Evolutionary conservation across 2,113 vertebrate genomes (phyloP).

Genomic region (Polypterus senegalus): DNA sequence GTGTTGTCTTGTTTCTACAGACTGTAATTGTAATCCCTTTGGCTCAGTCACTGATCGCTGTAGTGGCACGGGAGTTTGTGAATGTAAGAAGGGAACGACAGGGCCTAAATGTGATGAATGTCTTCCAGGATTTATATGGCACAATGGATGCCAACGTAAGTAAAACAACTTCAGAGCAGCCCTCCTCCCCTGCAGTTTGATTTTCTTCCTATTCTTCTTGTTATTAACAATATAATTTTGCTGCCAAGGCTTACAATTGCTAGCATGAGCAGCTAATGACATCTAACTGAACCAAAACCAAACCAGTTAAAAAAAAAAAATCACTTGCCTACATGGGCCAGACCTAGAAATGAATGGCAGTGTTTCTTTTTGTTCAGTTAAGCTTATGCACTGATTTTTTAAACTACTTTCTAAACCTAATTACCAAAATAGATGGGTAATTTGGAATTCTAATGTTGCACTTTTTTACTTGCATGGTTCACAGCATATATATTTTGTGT

Average conservation of each 20-base stretch:
- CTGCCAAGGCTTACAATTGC: slow-evolving; percentile 42
- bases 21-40: slow-evolving; percentile 95
- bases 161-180: slow-evolving; percentile 54
- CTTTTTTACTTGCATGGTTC: no score
- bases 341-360: no score
- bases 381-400: no score
- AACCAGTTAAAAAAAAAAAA: no score
- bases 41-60: slow-evolving; percentile 91
- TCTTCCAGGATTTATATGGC: slow-evolving; percentile 94
- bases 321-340: no score
- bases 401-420: no score
- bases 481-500: no score
- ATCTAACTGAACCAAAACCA: no score
- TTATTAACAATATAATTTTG: slow-evolving; percentile 16
- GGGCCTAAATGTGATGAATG: slow-evolving; percentile 93
- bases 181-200: slow-evolving; percentile 27
- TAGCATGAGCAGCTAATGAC: slow-evolving; percentile 26
- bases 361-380: no score
- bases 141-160: slow-evolving; percentile 97
- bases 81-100: slow-evolving; percentile 92
- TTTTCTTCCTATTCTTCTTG: neutral
- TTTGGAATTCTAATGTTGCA: no score
- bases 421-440: no score
- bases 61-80: slow-evolving; percentile 98
- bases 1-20: slow-evolving; percentile 92